Base-by-base conservation (phyloP, 2,113 vertebrate species). In the Podilymbus podiceps region DNA sequence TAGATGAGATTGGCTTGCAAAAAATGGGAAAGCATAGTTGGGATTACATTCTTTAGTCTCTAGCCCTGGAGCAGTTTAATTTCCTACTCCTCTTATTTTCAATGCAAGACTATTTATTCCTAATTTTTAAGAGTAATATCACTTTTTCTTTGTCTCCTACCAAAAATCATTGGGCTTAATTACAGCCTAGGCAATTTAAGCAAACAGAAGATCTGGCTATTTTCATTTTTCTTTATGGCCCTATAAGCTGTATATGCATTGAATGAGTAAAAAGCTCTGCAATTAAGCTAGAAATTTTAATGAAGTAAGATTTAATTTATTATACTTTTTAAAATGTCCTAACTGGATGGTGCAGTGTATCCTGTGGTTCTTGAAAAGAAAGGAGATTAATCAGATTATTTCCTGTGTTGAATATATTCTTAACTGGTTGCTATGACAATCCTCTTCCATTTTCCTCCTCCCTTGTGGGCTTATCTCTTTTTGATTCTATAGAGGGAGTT, bases 351-450 rank as follows among this genome's bases (percentile, higher is more conserved):
- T 97, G 91, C 16, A 72, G 17, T 62, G 25, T 68, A 19, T 86
- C 38, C 42, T 59, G 38, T 95, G 91, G 80, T 94, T 96, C 94
- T 95, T 89, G 86, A 97, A 96, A 78, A 68, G 93, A 72, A 64
- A 92, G 17, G 60, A 97, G n/a, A 85, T 92, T 93, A 96, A 97
- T 97, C 96, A 94, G 55, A 79, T 97, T 97, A 74, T 95, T 97
- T 96, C 94, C 46, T 92, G 38, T 79, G 60, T 92, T 95, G 49
- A 95, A 73, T 96, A 85, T 96, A 46, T 93, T 95, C 93, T 97
- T 97, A 96, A 96, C 52, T 96, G 79, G 97, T 98, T 98, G 97
- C 97, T 97, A 97, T 98, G 98, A 97, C 97, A 95, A 97, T 97
- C 82, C 66, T 69, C 56, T 95, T 93, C 15, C 84, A 89, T 96